Percentiles rank a stretch among this genome's conserved stretches.
These are phyloP conservation scores for Onychomys torridus DNA, from an alignment of 2,797 vertebrate genomes.

Conservation along the genomic window DNA sequence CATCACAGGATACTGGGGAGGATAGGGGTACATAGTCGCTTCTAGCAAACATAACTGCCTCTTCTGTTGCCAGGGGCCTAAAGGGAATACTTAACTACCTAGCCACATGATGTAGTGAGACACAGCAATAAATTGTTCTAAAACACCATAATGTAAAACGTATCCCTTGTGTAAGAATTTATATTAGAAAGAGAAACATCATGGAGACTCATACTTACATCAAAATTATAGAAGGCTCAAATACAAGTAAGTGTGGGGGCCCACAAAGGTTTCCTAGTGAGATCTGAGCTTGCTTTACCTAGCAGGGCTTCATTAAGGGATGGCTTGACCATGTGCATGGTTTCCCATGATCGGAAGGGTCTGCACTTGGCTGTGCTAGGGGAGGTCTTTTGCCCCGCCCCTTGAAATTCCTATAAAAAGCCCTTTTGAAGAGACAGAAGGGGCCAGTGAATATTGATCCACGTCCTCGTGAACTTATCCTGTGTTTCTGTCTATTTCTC, in stretches of 20 bases:
- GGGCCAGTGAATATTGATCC: too few species aligned
- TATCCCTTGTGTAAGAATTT: neutral
- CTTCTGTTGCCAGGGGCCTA: neutral
- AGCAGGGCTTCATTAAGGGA: too few species aligned
- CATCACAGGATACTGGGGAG: neutral
- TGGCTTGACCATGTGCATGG: too few species aligned
- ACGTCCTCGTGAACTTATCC: too few species aligned
- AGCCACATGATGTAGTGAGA: neutral
- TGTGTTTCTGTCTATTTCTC: too few species aligned
- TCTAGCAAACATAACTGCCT: neutral
- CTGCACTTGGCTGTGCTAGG: too few species aligned
- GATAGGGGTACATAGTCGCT: neutral
- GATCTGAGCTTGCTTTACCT: too few species aligned
- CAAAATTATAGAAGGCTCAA: neutral
- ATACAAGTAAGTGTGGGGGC: neutral
- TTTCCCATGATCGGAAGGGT: too few species aligned
- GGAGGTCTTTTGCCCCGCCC: too few species aligned
- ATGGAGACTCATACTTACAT: neutral
- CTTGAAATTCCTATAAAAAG: too few species aligned
- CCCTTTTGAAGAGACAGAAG: too few species aligned
- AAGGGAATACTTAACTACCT: neutral
- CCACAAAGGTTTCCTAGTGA: too few species aligned
- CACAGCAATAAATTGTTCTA: neutral
- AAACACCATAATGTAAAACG: neutral
- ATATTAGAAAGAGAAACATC: slow-evolving; percentile 26